phyloP scores from a whole-genome alignment of 1,140 invertebrate genomes.

The Caenorhabditis remanei region DNA sequence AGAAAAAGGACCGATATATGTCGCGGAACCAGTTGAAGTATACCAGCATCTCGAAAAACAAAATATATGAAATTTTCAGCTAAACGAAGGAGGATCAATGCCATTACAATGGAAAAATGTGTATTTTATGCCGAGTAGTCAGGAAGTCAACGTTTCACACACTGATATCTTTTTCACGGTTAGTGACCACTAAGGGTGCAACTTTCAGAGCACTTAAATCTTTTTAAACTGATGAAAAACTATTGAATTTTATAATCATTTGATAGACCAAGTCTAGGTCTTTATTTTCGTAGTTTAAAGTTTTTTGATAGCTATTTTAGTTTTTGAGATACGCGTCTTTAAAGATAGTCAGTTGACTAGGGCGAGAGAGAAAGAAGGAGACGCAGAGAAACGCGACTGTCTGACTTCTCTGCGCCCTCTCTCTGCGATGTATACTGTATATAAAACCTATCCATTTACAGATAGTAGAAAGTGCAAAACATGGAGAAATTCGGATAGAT shows the following conservation, averaged over 20 bases:
- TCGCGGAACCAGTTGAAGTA: slow-evolving; percentile 62
- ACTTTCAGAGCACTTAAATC: too few species aligned
- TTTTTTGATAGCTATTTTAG: too few species aligned
- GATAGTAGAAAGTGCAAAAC: slow-evolving; percentile 62
- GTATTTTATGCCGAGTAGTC: slow-evolving; percentile 65
- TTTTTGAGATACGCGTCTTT: too few species aligned
- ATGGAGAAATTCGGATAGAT: slow-evolving; percentile 63
- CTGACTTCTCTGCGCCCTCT: too few species aligned
- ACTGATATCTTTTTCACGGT: slow-evolving; percentile 65
- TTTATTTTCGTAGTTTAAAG: too few species aligned
- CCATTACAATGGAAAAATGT: slow-evolving; percentile 67
- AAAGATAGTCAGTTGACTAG: too few species aligned
- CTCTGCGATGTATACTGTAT: too few species aligned
- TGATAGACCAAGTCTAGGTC: too few species aligned
- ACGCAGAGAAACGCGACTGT: too few species aligned
- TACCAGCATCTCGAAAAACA: neutral
- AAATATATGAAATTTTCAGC: slow-evolving; percentile 45
- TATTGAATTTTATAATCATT: too few species aligned
- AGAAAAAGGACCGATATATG: slow-evolving; percentile 57
- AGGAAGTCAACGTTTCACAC: slow-evolving; percentile 63
- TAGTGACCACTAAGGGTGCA: neutral
- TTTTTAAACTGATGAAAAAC: too few species aligned
- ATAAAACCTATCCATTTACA: neutral
- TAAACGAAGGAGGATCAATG: slow-evolving; percentile 66
- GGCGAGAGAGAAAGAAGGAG: too few species aligned